Conservation (phyloP, 2,113 vertebrate genomes). For the Paratilapia polleni region DNA sequence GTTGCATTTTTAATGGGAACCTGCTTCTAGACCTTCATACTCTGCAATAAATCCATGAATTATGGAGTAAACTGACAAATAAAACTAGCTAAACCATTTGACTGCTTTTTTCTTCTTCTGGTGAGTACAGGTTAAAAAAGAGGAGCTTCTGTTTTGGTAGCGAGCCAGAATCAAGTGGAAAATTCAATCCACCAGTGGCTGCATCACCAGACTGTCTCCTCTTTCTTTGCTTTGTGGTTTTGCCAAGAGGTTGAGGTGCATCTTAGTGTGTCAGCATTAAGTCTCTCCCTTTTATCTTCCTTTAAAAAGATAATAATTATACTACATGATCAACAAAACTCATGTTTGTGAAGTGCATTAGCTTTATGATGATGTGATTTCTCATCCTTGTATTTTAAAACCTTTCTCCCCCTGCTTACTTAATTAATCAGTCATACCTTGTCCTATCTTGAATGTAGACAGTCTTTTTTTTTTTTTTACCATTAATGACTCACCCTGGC, state of each 20-base stretch:
- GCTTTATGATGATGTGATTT: neutral
- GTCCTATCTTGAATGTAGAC: neutral
- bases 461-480: neutral
- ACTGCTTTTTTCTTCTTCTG: neutral
- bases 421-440: neutral
- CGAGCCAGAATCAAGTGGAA: conserved; percentile 21
- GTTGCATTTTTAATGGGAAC: conserved; percentile 68
- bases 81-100: conserved; percentile 50
- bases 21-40: conserved; percentile 54
- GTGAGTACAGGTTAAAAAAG: conserved; percentile 15
- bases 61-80: conserved; percentile 65
- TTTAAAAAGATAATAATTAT: neutral
- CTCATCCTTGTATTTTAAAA: neutral
- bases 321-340: neutral
- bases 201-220: neutral
- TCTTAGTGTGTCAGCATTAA: neutral
- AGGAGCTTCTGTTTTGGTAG: conserved; percentile 9
- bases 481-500: neutral
- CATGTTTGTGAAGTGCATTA: neutral
- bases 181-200: neutral
- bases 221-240: conserved; percentile 28
- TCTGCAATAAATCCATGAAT: conserved; percentile 65
- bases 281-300: neutral
- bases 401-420: neutral
- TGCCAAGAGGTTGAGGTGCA: neutral